Evolutionary conservation across 1,140 invertebrate genomes (phyloP), one percentile per base, ranked within the genome.

Genomic region (Neodiprion virginianus): DNA sequence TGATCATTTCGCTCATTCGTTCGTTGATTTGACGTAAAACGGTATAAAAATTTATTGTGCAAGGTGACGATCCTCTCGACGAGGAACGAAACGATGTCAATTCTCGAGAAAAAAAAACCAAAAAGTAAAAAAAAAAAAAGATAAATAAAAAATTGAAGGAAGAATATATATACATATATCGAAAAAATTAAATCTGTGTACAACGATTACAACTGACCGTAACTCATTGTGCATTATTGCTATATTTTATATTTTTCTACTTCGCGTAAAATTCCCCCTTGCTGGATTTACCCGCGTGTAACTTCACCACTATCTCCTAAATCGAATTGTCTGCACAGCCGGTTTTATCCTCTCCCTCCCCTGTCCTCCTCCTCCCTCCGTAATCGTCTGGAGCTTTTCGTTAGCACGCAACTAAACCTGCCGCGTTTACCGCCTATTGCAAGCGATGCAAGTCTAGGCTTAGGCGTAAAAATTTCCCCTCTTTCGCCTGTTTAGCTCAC

Each of bases 271-370:
- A 2, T 40, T 5, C 28, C 28, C 28, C 5, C 5, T 40, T 40
- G 28, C 28, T 40, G 28, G 28, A 40, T 53, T 74, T 40, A 40
- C 65, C 67, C 61, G 9, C 65, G 71, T 66, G 47, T 69, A 11
- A 67, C 73, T 68, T 40, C 71, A 72, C 48, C 23, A 49, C 67
- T 74, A 71, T 73, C 74, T 53, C 61, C 69, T 28, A 48, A 74
- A 48, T 81, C 70, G 75, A 77, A 69, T 76, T 76, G 68, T 81
- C 79, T 81, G 80, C 75, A 72, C 76, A 77, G 82, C 76, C 79
- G 77, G 75, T 76, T 75, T 67, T 71, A 21, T 70, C 7, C n/a
- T 14, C 11, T 67, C 48, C 21, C 53, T 73, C 53, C 70, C 73
- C 21, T 21, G n/a, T 65, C 14, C 28, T 14, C 47, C 12, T 74